Conservation (phyloP, 2,113 vertebrate species). For the Syngnathus scovelli region DNA sequence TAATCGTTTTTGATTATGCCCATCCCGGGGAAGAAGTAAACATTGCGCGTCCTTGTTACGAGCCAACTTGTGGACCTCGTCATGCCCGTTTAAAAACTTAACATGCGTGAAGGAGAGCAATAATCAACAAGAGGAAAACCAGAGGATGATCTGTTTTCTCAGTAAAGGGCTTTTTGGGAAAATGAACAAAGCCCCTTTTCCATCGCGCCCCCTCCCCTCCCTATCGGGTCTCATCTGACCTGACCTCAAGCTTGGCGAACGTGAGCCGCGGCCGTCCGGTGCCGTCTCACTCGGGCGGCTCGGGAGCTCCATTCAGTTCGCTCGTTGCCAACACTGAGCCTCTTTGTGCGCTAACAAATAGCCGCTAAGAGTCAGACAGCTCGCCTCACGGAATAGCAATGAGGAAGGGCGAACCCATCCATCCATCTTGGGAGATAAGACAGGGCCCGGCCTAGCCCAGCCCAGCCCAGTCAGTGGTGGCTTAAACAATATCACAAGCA, state of each 20-base stretch:
- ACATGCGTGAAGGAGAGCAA: conserved; percentile 48
- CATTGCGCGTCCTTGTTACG: background rate
- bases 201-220: conserved; percentile 16
- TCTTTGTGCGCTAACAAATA: conserved; percentile 71
- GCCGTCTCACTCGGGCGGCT: conserved; percentile 46
- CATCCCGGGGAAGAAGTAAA: background rate
- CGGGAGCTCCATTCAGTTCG: conserved; percentile 65
- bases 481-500: background rate
- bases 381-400: conserved; percentile 63
- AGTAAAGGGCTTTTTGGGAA: conserved; percentile 6
- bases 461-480: background rate
- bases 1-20: background rate
- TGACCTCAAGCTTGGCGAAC: conserved; percentile 55
- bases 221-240: conserved; percentile 37
- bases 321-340: conserved; percentile 62
- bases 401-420: conserved; percentile 44
- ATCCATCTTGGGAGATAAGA: conserved; percentile 39
- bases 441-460: conserved; percentile 1
- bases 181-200: conserved; percentile 37
- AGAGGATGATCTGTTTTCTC: conserved; percentile 33
- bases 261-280: conserved; percentile 56
- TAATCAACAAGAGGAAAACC: conserved; percentile 40
- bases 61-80: background rate
- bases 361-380: conserved; percentile 62
- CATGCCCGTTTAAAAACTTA: background rate